Percentiles rank a stretch among this genome's conserved stretches.
phyloP scores from a whole-genome alignment of 2,797 vertebrate genomes.

The Acrossocheilus wenchowensis region DNA sequence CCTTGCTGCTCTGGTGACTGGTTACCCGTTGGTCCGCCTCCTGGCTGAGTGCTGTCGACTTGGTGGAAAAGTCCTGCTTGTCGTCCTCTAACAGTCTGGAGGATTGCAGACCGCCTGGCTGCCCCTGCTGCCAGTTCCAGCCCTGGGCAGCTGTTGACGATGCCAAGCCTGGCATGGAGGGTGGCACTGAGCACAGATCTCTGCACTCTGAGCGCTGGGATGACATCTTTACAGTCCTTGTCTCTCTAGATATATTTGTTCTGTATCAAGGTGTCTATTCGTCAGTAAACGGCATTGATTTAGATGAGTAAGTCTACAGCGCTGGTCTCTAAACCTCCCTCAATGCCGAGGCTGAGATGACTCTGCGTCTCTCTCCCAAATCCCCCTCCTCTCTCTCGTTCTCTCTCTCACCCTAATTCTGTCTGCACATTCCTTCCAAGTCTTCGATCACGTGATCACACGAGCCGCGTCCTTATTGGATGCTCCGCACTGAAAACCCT shows the following conservation, averaged over 20 bases:
- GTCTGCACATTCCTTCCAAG: conserved; percentile 70
- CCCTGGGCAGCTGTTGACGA: conserved; percentile 67
- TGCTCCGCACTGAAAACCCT: conserved; percentile 66
- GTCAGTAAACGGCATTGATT: conserved; percentile 24
- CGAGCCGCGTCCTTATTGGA: conserved; percentile 74
- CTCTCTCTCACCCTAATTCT: conserved; percentile 66
- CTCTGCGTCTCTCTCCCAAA: conserved; percentile 64
- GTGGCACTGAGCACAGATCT: conserved; percentile 72
- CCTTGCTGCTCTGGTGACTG: conserved; percentile 66
- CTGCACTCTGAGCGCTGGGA: conserved; percentile 72
- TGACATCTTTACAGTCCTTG: conserved; percentile 76
- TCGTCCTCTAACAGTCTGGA: conserved; percentile 80
- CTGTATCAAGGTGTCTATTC: conserved; percentile 22
- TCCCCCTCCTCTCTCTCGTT: conserved; percentile 31
- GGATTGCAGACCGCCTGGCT: conserved; percentile 66
- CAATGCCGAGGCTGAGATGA: conserved; percentile 77
- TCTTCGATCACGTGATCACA: conserved; percentile 72
- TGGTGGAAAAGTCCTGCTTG: conserved; percentile 79
- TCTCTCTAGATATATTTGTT: conserved; percentile 24
- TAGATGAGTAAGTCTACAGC: conserved; percentile 36
- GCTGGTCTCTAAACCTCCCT: conserved; percentile 68
- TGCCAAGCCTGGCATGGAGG: conserved; percentile 67
- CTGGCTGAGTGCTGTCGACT: conserved; percentile 36
- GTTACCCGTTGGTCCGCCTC: conserved; percentile 76
- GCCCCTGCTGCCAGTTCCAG: conserved; percentile 84